Evolutionary conservation across 2,113 vertebrate genomes (phyloP), one percentile per base, ranked within the genome.

Genomic region (Etia nguti): DNA sequence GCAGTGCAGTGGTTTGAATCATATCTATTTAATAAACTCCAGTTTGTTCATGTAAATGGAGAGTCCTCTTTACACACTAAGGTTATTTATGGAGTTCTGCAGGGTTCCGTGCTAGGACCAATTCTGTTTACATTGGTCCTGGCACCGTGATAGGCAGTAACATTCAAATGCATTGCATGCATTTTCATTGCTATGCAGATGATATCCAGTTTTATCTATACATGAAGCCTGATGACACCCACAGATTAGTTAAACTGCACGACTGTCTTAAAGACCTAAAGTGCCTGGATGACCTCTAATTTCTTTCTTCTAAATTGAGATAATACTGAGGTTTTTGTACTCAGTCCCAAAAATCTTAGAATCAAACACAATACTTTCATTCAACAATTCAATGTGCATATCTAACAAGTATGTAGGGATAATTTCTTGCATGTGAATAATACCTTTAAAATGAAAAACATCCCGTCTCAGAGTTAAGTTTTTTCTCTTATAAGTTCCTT

Each of bases 231-330:
- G 29, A 34, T 34, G 59, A 34, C 59, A 34, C 59, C 29, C 59
- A 62, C 59, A 18, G 9, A 62, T 0, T 62, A 62, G 59, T 34
- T 20, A 62, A 34, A 20, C 0, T 34, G 16, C 29, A 62, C 0
- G 5, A 0, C 0, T 1, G 0, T 6, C 0, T 60, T 18, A 60
- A 60, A 34, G 8, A 34, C 26, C 3, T 60, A 1, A 60, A 60
- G 57, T n/a, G 15, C 26, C 57, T 60, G 15, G 16, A 62, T 62
- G 29, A 20, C 59, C 31, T 62, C 16, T 34, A 34, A 34, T 34
- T 62, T 62, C 59, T 34, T 36, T 34, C 31, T 20, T 0, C 11
- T 20, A 36, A 62, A 62, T 6, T 62, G 16, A 11, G 31, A 62
- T n/a, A 62, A 62, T 36, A 62, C 2, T 0, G 59, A 60, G 57